These are phyloP conservation scores for Athalia circularis DNA, from an alignment of 2,888 invertebrate species.

Conservation along the genomic window DNA sequence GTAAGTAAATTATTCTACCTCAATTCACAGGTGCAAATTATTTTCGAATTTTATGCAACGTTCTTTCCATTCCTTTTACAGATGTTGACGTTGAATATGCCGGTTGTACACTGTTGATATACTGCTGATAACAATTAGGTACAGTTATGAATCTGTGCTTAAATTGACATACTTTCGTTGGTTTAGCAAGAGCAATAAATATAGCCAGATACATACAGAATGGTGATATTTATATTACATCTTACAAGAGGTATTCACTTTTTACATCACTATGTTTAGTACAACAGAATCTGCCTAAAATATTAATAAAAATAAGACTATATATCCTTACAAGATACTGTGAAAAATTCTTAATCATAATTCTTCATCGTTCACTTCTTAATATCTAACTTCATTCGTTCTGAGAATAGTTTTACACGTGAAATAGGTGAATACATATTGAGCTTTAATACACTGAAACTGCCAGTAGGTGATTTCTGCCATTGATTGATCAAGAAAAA, in stretches of 20 bases:
- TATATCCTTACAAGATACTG: slow-evolving; percentile 6
- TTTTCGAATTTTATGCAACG: background rate
- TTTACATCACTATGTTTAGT: background rate
- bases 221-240: slow-evolving; percentile 32
- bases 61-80: slow-evolving; percentile 52
- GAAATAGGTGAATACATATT: too few relatives aligned
- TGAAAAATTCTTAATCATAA: background rate
- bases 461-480: too few relatives aligned
- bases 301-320: slow-evolving; percentile 27
- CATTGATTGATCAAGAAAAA: too few relatives aligned
- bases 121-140: slow-evolving; percentile 5
- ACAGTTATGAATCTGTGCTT: background rate
- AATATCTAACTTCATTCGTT: slow-evolving; percentile 10
- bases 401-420: too few relatives aligned
- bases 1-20: slow-evolving; percentile 66
- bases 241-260: slow-evolving; percentile 22
- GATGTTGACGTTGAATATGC: slow-evolving; percentile 66
- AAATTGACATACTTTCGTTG: background rate
- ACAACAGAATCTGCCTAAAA: slow-evolving; percentile 5
- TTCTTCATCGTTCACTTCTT: slow-evolving; percentile 40
- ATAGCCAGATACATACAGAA: background rate
- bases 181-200: slow-evolving; percentile 13
- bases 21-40: background rate
- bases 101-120: slow-evolving; percentile 51
- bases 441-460: too few relatives aligned